Evolutionary conservation across 2,113 vertebrate species (phyloP).

Genomic region (Pteruthius melanotis): DNA sequence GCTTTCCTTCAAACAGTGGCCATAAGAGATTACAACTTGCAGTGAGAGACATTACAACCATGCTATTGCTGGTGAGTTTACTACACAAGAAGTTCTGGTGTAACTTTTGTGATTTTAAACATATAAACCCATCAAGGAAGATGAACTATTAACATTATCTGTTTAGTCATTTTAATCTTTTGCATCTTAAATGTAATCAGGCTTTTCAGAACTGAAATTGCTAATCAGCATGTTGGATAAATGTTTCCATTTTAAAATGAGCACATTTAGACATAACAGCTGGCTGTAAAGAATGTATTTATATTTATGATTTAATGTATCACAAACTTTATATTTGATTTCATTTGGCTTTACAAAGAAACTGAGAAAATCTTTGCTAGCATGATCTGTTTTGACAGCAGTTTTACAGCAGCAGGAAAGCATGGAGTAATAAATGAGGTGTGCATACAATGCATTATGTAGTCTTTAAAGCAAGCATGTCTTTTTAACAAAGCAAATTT

Average conservation of each 20-base stretch:
- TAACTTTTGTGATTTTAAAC: constrained; percentile 57
- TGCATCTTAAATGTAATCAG: constrained; percentile 73
- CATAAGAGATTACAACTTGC: neutral
- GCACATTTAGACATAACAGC: constrained; percentile 70
- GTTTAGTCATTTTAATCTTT: constrained; percentile 75
- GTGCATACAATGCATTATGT: constrained; percentile 4
- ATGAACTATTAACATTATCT: constrained; percentile 75
- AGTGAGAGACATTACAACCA: neutral
- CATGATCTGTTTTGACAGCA: constrained; percentile 52
- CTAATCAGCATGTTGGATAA: constrained; percentile 73
- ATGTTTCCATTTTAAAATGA: constrained; percentile 70
- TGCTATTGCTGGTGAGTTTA: constrained; percentile 6
- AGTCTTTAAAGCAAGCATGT: constrained; percentile 55
- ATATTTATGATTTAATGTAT: constrained; percentile 77
- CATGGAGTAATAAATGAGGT: constrained; percentile 56
- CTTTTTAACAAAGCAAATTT: constrained; percentile 52
- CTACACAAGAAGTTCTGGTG: neutral
- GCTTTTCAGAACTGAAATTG: constrained; percentile 74
- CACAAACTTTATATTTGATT: constrained; percentile 72
- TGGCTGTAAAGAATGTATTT: constrained; percentile 75
- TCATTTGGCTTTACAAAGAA: constrained; percentile 68
- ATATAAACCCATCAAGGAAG: constrained; percentile 69
- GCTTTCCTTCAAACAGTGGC: neutral
- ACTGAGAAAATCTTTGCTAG: constrained; percentile 51
- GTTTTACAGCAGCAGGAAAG: constrained; percentile 55